These are phyloP conservation scores for Labia minor DNA, from an alignment of 2,888 invertebrate genomes.

Conservation along the genomic window DNA sequence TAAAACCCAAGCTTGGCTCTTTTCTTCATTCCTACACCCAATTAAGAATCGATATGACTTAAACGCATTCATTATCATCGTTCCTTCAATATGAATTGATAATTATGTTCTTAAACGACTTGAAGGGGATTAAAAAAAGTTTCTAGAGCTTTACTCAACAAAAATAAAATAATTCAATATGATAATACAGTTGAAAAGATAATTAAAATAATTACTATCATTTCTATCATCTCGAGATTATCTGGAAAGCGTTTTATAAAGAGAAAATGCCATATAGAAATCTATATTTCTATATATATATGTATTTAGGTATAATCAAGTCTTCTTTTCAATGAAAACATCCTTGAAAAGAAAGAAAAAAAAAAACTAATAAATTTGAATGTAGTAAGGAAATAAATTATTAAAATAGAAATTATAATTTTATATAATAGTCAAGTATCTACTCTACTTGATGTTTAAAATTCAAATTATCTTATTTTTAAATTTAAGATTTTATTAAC, in stretches of 20 bases:
- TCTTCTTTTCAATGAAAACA: too few species aligned
- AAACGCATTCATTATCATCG: not conserved
- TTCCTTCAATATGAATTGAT: not conserved
- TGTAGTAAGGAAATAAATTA: too few species aligned
- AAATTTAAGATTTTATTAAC: too few species aligned
- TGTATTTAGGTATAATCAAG: too few species aligned
- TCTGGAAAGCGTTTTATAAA: not conserved
- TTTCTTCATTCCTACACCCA: not conserved
- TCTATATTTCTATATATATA: too few species aligned
- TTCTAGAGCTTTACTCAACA: not conserved
- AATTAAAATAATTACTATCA: constrained; percentile 1
- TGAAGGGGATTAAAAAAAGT: not conserved
- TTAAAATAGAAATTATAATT: too few species aligned
- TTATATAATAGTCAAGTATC: too few species aligned
- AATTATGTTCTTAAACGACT: not conserved
- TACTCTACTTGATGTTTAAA: too few species aligned
- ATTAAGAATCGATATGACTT: not conserved
- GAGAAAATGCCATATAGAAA: too few species aligned
- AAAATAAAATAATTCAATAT: not conserved
- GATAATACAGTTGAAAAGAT: not conserved
- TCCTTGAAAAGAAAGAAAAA: too few species aligned
- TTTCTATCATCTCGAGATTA: not conserved
- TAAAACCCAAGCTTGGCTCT: not conserved
- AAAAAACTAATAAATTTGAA: too few species aligned
- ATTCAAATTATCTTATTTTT: too few species aligned